Conservation (phyloP, 2,113 vertebrate species). For the Thalassarche chlororhynchos region DNA sequence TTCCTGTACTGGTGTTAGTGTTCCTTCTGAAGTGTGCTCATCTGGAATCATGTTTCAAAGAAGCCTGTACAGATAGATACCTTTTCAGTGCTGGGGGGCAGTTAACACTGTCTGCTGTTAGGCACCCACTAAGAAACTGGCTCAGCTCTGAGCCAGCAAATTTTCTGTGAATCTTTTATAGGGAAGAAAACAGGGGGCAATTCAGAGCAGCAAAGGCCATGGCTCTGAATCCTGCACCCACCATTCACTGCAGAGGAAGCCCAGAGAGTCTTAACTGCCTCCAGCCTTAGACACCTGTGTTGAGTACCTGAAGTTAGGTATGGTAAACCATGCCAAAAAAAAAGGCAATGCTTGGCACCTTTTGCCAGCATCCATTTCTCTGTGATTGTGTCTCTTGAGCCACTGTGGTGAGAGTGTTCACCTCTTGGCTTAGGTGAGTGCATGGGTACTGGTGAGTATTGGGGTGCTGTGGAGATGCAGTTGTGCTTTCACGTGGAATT, state of each 20-base stretch:
- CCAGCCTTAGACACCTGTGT: not conserved
- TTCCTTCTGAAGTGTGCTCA: not conserved
- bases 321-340: not conserved
- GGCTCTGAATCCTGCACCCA: not conserved
- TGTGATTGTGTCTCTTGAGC: not conserved
- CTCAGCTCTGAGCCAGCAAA: not conserved
- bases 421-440: not conserved
- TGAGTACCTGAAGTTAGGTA: not conserved
- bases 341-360: not conserved
- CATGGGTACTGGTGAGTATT: not conserved
- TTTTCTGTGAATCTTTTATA: not conserved
- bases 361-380: not conserved
- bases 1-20: not conserved
- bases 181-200: not conserved
- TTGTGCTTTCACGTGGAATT: not conserved
- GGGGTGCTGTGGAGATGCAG: not conserved
- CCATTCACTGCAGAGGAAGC: not conserved
- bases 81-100: not conserved
- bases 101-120: not conserved
- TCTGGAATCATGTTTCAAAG: not conserved
- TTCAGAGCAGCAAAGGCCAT: not conserved
- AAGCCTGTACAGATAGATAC: not conserved
- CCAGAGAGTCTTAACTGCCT: not conserved
- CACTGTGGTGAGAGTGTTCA: not conserved
- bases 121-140: not conserved